Evolutionary conservation across 2,888 invertebrate species (phyloP).

Genomic region (Nymphalis polychloros): DNA sequence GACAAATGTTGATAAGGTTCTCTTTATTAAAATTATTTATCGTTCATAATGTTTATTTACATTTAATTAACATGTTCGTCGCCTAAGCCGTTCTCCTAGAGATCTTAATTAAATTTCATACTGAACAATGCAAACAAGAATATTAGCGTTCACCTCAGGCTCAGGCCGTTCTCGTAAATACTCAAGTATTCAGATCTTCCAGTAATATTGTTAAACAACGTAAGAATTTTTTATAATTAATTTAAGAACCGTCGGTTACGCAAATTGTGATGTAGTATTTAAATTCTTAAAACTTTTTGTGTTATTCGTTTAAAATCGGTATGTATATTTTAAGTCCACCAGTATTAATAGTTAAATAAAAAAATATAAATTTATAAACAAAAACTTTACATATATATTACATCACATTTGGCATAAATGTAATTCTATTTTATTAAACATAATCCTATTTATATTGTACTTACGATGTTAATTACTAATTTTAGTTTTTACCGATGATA

Average conservation of each 20-base stretch:
- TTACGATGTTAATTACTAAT: too few species aligned
- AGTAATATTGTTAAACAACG: background rate
- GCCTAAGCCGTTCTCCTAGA: background rate
- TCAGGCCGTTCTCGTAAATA: background rate
- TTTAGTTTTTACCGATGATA: too few species aligned
- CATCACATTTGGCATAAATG: too few species aligned
- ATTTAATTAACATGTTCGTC: background rate
- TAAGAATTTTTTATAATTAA: too few species aligned
- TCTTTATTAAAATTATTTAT: background rate
- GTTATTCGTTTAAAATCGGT: conserved; percentile 18
- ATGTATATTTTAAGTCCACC: background rate
- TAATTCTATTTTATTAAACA: too few species aligned
- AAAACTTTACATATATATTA: too few species aligned
- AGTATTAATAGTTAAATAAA: too few species aligned
- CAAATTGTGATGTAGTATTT: too few species aligned
- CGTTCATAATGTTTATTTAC: background rate
- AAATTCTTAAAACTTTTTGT: conserved; percentile 6
- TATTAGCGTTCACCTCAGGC: background rate
- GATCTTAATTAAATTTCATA: background rate
- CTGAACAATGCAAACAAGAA: background rate
- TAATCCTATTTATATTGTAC: too few species aligned
- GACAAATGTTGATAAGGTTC: background rate
- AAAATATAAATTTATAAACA: too few species aligned
- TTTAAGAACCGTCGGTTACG: too few species aligned
- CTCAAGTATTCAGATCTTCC: background rate